phyloP scores from a whole-genome alignment of 2,113 vertebrate species.

The Nycticryphes semicollaris region DNA sequence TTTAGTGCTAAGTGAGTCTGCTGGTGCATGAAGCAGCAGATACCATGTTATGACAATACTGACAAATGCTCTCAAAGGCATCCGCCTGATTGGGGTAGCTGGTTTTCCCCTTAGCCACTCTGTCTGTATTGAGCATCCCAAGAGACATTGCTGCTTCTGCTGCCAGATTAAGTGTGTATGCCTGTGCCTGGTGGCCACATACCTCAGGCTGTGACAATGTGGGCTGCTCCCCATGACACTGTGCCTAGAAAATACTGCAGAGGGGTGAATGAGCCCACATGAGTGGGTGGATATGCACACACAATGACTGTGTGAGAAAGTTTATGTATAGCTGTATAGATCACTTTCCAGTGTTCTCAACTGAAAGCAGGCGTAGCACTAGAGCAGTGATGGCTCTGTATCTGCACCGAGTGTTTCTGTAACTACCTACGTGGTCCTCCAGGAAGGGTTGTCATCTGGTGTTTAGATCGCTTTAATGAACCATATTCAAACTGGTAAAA shows the following conservation, averaged over 20 bases:
- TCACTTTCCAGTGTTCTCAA: not conserved
- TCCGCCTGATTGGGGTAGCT: rapidly evolving
- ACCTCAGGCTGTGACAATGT: not conserved
- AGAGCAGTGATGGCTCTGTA: not conserved
- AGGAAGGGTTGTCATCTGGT: not conserved
- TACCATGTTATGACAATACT: not conserved
- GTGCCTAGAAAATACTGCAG: not conserved
- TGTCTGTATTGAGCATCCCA: not conserved
- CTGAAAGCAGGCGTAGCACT: not conserved
- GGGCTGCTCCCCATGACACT: not conserved
- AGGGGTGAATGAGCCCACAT: not conserved
- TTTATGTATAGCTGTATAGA: not conserved
- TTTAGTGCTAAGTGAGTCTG: not conserved
- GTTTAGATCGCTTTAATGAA: not conserved
- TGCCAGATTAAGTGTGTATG: not conserved
- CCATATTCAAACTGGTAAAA: not conserved
- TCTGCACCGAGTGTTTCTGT: not conserved
- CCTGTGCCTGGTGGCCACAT: not conserved
- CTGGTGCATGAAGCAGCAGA: not conserved
- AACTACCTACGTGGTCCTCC: not conserved
- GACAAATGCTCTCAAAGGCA: not conserved
- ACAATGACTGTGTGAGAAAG: not conserved
- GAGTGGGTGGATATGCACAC: not conserved
- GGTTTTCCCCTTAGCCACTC: not conserved
- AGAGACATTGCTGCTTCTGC: not conserved